Base-by-base conservation (phyloP, 2,797 vertebrate genomes). In the Anguilla anguilla region DNA sequence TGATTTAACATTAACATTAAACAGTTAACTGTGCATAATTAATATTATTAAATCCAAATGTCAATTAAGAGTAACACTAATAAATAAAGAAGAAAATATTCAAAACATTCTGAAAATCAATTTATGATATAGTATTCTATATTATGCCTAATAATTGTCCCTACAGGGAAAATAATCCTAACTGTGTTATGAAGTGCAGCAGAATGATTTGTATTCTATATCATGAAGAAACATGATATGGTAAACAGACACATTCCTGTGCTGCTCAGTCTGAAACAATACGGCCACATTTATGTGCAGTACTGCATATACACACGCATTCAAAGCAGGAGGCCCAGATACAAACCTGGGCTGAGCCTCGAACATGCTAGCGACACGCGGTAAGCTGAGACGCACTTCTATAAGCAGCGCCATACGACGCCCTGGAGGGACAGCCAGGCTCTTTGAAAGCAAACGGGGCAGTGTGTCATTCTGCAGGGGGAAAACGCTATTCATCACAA, bases 361-460 rank as follows among this genome's bases (percentile, higher is more conserved):
- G 39, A 84, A 43, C 46, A 83, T 61, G 85, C 87, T 74, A 72
- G 67, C 85, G 84, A 89, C 87, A 87, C 77, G 91, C 87, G 88
- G 82, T 46, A 72, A 51, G 81, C 43, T 46, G 83, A 87, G 84
- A 11, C 6, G 85, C 82, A 0, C 85, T 87, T 84, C 87, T 91
- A 43, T 88, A 90, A 89, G 83, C 49, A 87, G 31, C 87, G 61
- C 28, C 86, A 88, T 86, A 85, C 88, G 89, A 84, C 87, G 57
- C 86, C 87, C 53, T 39, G 35, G 43, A 87, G 84, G 83, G 39
- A 55, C 22, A 83, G 69, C 49, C n/a, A 57, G 79, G 77, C n/a
- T 89, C 86, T 87, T 67, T 87, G 7, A 88, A 35, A 87, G 69
- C 88, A 15, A 61, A 86, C 64, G 72, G 87, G 72, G 81, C 82